Conservation (phyloP, 2,888 invertebrate genomes). For the Catocala sponsa region DNA sequence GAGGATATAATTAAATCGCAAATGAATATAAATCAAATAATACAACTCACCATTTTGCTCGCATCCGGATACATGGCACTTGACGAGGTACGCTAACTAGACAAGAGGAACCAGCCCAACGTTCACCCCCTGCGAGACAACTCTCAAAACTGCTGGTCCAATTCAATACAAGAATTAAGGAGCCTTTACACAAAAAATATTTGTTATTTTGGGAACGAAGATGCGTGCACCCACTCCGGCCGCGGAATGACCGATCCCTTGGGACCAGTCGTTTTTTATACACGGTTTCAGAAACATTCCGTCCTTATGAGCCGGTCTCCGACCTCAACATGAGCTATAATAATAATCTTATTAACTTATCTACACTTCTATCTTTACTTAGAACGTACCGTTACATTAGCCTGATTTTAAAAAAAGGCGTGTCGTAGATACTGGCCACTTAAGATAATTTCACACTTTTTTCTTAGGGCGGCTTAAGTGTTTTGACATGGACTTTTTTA, state of each 20-base stretch:
- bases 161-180: slow-evolving; percentile 55
- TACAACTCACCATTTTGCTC: slow-evolving; percentile 65
- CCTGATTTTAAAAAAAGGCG: slow-evolving; percentile 75
- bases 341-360: slow-evolving; percentile 88
- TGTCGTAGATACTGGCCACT: slow-evolving; percentile 79
- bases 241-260: slow-evolving; percentile 83
- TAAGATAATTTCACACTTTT: slow-evolving; percentile 86
- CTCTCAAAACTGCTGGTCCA: slow-evolving; percentile 60
- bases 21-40: slow-evolving; percentile 27
- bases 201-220: slow-evolving; percentile 70
- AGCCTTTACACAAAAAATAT: slow-evolving; percentile 65
- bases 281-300: slow-evolving; percentile 85
- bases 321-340: slow-evolving; percentile 81
- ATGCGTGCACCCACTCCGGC: slow-evolving; percentile 79
- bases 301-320: slow-evolving; percentile 83
- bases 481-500: slow-evolving; percentile 70
- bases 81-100: slow-evolving; percentile 47
- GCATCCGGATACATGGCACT: slow-evolving; percentile 72
- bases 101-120: slow-evolving; percentile 54
- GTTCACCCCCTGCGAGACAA: slow-evolving; percentile 63
- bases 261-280: slow-evolving; percentile 85
- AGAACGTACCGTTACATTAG: slow-evolving; percentile 84
- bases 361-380: slow-evolving; percentile 86
- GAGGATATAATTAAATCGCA: slow-evolving; percentile 22
- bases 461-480: slow-evolving; percentile 73